A percentile compares a stretch with the other conserved stretches of the same genome.
These are phyloP conservation scores for Nomada fabriciana DNA, from an alignment of 2,888 invertebrate species.

Conservation along the genomic window DNA sequence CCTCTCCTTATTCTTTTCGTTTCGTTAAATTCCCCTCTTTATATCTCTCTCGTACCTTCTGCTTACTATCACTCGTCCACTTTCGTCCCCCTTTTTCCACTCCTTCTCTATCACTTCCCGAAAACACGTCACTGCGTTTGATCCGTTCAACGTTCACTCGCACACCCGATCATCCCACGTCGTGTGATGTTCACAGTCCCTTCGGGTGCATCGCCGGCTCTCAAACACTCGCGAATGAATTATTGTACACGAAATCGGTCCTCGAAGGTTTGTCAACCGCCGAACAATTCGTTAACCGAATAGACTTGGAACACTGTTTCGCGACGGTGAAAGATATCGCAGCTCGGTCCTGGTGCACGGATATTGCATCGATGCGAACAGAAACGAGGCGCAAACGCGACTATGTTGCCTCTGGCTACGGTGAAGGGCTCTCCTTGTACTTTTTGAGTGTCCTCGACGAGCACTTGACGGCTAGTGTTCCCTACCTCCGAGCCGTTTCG, in stretches of 20 bases:
- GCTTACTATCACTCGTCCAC: conserved; percentile 52
- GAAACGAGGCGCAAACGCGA: neutral
- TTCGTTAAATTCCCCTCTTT: conserved; percentile 13
- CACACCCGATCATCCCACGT: conserved; percentile 20
- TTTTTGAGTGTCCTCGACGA: conserved; percentile 84
- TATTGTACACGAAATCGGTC: too few species aligned
- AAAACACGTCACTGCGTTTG: conserved; percentile 16
- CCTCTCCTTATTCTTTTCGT: neutral
- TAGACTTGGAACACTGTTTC: too few species aligned
- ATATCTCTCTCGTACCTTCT: conserved; percentile 59
- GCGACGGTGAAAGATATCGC: too few species aligned
- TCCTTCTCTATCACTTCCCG: conserved; percentile 32
- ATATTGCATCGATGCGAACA: too few species aligned
- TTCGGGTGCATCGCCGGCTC: conserved; percentile 8
- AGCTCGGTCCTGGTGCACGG: too few species aligned
- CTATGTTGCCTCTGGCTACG: conserved; percentile 28
- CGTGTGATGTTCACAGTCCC: neutral
- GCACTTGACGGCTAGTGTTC: conserved; percentile 84
- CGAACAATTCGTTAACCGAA: too few species aligned
- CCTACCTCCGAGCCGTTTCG: conserved; percentile 79
- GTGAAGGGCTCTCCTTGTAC: conserved; percentile 77
- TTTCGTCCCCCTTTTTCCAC: conserved; percentile 32
- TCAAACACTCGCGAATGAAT: conserved; percentile 28
- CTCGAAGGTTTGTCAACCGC: too few species aligned
- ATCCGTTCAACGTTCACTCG: conserved; percentile 38